These are phyloP conservation scores for Caranx ignobilis DNA, from an alignment of 2,113 vertebrate genomes.

Conservation along the genomic window DNA sequence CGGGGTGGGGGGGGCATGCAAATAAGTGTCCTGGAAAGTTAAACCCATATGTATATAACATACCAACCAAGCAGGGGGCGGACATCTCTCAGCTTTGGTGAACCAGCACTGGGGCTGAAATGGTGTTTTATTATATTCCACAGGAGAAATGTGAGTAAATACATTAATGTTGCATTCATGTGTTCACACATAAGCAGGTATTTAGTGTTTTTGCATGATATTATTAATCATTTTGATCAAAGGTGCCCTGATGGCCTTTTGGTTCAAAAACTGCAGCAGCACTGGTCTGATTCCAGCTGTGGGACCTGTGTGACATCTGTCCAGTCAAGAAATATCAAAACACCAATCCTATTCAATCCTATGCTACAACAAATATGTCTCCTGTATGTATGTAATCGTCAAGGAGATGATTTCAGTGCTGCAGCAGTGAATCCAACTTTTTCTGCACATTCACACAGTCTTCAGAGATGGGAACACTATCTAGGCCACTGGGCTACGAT, in stretches of 20 bases:
- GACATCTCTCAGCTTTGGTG: not conserved
- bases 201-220: not conserved
- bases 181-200: not conserved
- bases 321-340: not conserved
- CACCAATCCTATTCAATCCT: not conserved
- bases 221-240: too few relatives aligned
- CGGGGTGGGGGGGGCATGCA: constrained; percentile 6
- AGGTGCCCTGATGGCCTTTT: not conserved
- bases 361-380: not conserved
- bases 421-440: not conserved
- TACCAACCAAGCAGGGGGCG: constrained; percentile 8
- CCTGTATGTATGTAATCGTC: not conserved
- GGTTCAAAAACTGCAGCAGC: not conserved
- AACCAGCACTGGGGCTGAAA: not conserved
- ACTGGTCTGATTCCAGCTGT: not conserved
- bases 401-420: not conserved
- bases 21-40: not conserved
- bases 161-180: constrained; percentile 2
- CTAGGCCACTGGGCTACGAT: constrained; percentile 66
- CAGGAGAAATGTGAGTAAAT: not conserved
- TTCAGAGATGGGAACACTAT: constrained; percentile 44
- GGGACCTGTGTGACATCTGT: not conserved
- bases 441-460: constrained; percentile 20
- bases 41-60: not conserved
- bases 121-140: not conserved